These are phyloP conservation scores for Centropus bengalensis DNA, from an alignment of 2,113 vertebrate species.

Conservation along the genomic window DNA sequence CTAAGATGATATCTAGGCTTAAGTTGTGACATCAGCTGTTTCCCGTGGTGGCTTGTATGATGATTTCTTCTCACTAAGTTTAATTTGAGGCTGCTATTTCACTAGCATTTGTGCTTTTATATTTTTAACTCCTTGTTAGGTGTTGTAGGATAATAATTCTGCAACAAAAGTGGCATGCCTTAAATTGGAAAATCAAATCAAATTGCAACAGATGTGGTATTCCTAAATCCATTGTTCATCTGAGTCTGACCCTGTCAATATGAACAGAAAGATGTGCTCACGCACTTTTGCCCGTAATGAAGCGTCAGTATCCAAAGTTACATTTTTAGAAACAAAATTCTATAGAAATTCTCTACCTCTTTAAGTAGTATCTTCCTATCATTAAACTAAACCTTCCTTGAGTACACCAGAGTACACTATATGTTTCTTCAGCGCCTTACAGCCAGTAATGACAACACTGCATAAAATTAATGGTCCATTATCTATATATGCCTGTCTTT, in stretches of 20 bases:
- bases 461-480: fast-evolving
- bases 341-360: neutral
- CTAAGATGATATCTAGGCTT: neutral
- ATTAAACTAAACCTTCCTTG: neutral
- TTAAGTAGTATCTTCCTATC: neutral
- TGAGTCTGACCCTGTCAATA: neutral
- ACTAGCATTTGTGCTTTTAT: neutral
- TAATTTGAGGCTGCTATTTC: neutral
- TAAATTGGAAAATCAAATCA: no score
- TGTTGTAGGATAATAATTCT: no score
- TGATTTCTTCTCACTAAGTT: neutral
- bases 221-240: neutral
- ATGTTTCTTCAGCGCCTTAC: neutral
- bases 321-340: neutral
- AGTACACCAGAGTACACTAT: neutral
- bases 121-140: neutral
- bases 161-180: no score
- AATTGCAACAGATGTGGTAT: neutral
- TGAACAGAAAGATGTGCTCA: neutral
- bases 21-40: neutral
- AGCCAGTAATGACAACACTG: neutral
- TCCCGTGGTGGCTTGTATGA: neutral
- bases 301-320: neutral
- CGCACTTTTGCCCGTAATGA: fast-evolving
- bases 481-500: neutral